Percentiles rank a stretch among this genome's conserved stretches.
Evolutionary conservation across 2,888 invertebrate species (phyloP).

Genomic region (Chloroclystis v-ata): DNA sequence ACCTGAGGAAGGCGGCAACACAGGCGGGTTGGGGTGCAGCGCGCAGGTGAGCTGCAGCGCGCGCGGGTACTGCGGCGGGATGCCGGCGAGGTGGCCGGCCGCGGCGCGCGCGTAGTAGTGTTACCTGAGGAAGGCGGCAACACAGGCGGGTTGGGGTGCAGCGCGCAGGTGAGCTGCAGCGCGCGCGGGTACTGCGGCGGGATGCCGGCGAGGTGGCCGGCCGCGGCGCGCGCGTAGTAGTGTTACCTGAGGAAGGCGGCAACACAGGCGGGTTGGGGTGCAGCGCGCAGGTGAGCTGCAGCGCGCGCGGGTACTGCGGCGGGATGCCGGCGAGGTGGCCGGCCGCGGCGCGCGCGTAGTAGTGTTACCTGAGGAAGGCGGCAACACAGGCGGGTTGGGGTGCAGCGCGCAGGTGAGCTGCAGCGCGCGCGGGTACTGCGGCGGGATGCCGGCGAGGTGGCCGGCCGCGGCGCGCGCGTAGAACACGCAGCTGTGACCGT

Average conservation of each 20-base stretch:
- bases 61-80: too few species aligned
- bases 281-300: slow-evolving; percentile 64
- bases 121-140: neutral
- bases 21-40: too few species aligned
- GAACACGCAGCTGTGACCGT: slow-evolving; percentile 73
- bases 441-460: slow-evolving; percentile 67
- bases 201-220: too few species aligned
- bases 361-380: slow-evolving; percentile 29
- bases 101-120: too few species aligned
- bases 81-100: too few species aligned
- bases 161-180: too few species aligned
- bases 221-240: too few species aligned
- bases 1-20: too few species aligned
- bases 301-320: slow-evolving; percentile 47
- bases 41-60: too few species aligned
- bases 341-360: slow-evolving; percentile 64
- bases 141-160: too few species aligned
- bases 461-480: slow-evolving; percentile 74
- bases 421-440: slow-evolving; percentile 55
- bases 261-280: slow-evolving; percentile 53
- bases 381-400: slow-evolving; percentile 46
- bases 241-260: slow-evolving; percentile 33
- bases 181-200: too few species aligned
- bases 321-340: slow-evolving; percentile 69
- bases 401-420: slow-evolving; percentile 67